Evolutionary conservation across 2,113 vertebrate genomes (phyloP).

Genomic region (Cephalopterus ornatus): DNA sequence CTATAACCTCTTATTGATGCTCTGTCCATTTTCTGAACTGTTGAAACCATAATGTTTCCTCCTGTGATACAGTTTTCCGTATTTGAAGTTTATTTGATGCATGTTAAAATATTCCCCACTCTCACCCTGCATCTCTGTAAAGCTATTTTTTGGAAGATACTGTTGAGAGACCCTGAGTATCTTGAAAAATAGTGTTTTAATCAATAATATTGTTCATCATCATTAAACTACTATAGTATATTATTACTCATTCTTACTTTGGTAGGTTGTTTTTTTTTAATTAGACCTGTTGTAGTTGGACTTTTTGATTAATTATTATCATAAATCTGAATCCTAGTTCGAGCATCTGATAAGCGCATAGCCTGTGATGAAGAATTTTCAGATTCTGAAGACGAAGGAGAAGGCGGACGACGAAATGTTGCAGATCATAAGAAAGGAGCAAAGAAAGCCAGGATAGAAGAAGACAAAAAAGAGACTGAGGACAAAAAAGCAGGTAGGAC

Average conservation of each 20-base stretch:
- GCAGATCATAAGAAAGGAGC: constrained; percentile 88
- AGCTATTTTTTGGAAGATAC: not conserved
- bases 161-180: not conserved
- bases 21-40: not conserved
- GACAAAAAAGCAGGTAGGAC: constrained; percentile 87
- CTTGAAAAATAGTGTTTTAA: not conserved
- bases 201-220: not conserved
- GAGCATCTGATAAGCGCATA: constrained; percentile 92
- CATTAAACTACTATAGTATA: not conserved
- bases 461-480: constrained; percentile 88
- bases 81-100: not conserved
- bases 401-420: constrained; percentile 88
- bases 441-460: constrained; percentile 87
- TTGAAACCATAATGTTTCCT: not conserved
- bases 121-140: not conserved
- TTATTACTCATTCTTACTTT: not conserved
- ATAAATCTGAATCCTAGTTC: constrained; percentile 72
- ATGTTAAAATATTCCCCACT: not conserved
- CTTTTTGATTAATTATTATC: not conserved
- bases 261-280: not conserved
- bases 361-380: constrained; percentile 95
- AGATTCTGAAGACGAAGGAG: constrained; percentile 92
- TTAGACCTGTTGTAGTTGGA: not conserved
- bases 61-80: not conserved
- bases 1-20: not conserved